phyloP scores from a whole-genome alignment of 1,140 invertebrate genomes.

The Drosophila sechellia region DNA sequence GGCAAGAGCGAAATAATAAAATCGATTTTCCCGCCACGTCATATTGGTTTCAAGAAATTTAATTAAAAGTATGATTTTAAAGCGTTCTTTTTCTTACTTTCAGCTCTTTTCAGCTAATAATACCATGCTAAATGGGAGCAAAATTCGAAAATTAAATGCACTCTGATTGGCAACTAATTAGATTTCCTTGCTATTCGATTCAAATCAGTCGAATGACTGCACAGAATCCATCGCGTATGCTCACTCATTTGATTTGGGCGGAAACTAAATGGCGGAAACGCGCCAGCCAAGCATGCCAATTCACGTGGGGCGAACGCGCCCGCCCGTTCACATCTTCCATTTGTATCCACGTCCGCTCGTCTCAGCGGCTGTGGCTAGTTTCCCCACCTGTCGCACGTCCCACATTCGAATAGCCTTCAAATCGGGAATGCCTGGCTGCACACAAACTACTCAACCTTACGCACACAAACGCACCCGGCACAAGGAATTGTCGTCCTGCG shows the following conservation, averaged over 20 bases:
- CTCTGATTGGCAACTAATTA: constrained; percentile 29
- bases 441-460: constrained; percentile 25
- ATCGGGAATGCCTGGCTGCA: constrained; percentile 47
- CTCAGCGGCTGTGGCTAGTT: constrained; percentile 5
- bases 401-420: constrained; percentile 15
- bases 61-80: not conserved
- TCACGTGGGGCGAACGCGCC: constrained; percentile 46
- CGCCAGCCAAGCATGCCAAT: constrained; percentile 65
- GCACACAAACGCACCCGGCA: constrained; percentile 21
- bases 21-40: not conserved
- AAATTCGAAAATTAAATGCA: not conserved
- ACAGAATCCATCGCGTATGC: constrained; percentile 24
- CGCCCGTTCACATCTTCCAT: constrained; percentile 25
- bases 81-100: no score
- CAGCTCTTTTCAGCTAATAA: no score
- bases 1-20: not conserved
- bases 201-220: constrained; percentile 37
- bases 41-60: not conserved
- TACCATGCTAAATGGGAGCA: not conserved
- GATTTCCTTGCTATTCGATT: constrained; percentile 33
- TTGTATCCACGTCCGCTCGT: constrained; percentile 11
- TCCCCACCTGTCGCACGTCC: constrained; percentile 15
- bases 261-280: constrained; percentile 55
- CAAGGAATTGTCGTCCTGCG: constrained; percentile 32
- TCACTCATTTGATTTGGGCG: constrained; percentile 64